Evolutionary conservation across 2,113 vertebrate genomes (phyloP).

Genomic region (Elachura formosa): DNA sequence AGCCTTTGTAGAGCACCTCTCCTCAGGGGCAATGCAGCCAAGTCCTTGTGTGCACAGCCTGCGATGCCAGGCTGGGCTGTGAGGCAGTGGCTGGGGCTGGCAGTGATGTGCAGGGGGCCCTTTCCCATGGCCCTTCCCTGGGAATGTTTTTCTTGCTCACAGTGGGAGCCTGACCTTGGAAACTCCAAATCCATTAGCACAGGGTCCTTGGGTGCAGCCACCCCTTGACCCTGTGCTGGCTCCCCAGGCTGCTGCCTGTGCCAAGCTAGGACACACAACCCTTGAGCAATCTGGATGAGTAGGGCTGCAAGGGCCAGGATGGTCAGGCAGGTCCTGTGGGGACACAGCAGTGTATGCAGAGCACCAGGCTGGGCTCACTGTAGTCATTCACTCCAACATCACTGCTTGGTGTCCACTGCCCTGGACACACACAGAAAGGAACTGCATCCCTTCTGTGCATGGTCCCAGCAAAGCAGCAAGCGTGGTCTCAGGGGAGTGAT

Average conservation of each 20-base stretch:
- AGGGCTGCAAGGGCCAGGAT: background rate
- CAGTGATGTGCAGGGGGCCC: rapidly evolving
- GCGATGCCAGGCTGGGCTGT: conserved; percentile 16
- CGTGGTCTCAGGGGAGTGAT: rapidly evolving
- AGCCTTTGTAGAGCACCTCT: background rate
- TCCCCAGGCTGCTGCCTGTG: background rate
- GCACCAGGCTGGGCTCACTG: background rate
- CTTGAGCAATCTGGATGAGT: background rate
- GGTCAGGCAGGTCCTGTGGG: background rate
- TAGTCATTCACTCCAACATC: background rate
- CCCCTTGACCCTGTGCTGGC: rapidly evolving
- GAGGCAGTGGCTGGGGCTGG: background rate
- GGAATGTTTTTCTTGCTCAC: conserved; percentile 39
- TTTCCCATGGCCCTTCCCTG: conserved; percentile 50
- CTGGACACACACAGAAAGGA: rapidly evolving
- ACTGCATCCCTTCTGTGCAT: rapidly evolving
- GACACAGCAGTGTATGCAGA: rapidly evolving
- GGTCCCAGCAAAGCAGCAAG: background rate
- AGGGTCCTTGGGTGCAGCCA: background rate
- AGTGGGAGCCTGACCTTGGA: conserved; percentile 37
- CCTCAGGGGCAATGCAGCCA: background rate
- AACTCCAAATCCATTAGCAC: background rate
- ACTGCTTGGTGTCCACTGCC: rapidly evolving
- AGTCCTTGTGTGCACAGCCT: background rate
- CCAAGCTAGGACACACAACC: rapidly evolving